A percentile compares a stretch with the other conserved stretches of the same genome.
These are phyloP conservation scores for Holotrichia oblita DNA, from an alignment of 1,140 invertebrate species.

Conservation along the genomic window DNA sequence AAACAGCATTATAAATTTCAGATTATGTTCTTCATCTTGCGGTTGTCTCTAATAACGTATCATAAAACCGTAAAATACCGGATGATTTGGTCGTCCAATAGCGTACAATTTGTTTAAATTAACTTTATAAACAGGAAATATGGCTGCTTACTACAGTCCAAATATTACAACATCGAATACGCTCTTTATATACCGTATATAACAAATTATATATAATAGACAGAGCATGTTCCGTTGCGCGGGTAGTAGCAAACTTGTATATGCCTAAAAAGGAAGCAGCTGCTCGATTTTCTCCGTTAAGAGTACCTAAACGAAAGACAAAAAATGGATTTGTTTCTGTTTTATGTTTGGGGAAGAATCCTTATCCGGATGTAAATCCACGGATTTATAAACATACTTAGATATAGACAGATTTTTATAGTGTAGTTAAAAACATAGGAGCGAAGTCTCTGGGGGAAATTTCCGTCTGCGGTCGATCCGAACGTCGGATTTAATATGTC, in stretches of 20 bases:
- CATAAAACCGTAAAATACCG: constrained; percentile 26
- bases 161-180: constrained; percentile 17
- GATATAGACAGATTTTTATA: constrained; percentile 43
- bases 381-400: constrained; percentile 43
- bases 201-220: constrained; percentile 16
- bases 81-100: constrained; percentile 19
- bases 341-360: constrained; percentile 41
- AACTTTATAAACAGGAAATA: constrained; percentile 32
- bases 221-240: neutral
- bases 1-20: neutral
- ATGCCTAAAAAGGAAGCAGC: constrained; percentile 23
- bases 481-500: constrained; percentile 49
- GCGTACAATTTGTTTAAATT: constrained; percentile 22
- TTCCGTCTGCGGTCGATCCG: constrained; percentile 48
- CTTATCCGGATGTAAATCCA: constrained; percentile 42
- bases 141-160: neutral
- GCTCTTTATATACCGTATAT: neutral
- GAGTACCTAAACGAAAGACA: constrained; percentile 16
- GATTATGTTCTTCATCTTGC: neutral
- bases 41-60: constrained; percentile 14
- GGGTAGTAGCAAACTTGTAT: neutral
- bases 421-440: constrained; percentile 46
- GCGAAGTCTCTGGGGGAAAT: constrained; percentile 46
- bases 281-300: constrained; percentile 25
- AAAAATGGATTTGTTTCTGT: constrained; percentile 42